Base-by-base conservation (phyloP, 2,797 vertebrate genomes). In the Artibeus jamaicensis region DNA sequence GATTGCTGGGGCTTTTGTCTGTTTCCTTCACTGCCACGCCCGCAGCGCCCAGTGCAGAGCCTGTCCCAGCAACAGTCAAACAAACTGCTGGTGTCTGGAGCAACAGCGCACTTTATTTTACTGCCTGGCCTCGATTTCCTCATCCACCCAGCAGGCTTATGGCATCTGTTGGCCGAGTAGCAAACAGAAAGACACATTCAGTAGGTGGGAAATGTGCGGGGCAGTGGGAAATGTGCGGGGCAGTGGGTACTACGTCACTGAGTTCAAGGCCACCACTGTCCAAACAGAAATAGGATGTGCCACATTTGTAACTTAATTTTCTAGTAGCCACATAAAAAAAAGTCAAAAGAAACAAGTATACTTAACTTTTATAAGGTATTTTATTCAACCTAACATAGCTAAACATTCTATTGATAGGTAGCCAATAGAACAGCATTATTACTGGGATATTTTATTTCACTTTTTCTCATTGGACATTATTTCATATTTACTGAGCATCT, bases 31-130 rank as follows among this genome's bases (percentile, higher is more conserved):
- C 24, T 26, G 74, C 32, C 14, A 29, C 0, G 4, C 44, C 37
- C 24, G 53, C 15, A n/a, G 74, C 1, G 0, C 81, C 73, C 55
- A 42, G 14, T 59, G 22, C 11, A 8, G 32, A 7, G 53, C 26
- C 32, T 0, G 1, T 9, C 73, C 73, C 19, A 32, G 29, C 19
- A 32, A 22, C n/a, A n/a, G 57, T 2, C 6, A 21, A 0, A 12
- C 7, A 42, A 68, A 11, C 9, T n/a, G 2, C 53, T 5, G 29
- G 29, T 5, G 18, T 7, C 3, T 3, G 12, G 50, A 2, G 9
- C 7, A 18, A 39, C 2, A 4, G 42, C 0, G 2, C 2, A 12
- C 18, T 1, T 24, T 9, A 8, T 14, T 19, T 46, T 10, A 6
- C 76, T 19, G 37, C 73, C n/a, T n/a, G 42, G 11, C 42, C 37